A percentile compares a stretch with the other conserved stretches of the same genome.
Evolutionary conservation across 2,888 invertebrate species (phyloP).

Genomic region (Tortricodes alternella): DNA sequence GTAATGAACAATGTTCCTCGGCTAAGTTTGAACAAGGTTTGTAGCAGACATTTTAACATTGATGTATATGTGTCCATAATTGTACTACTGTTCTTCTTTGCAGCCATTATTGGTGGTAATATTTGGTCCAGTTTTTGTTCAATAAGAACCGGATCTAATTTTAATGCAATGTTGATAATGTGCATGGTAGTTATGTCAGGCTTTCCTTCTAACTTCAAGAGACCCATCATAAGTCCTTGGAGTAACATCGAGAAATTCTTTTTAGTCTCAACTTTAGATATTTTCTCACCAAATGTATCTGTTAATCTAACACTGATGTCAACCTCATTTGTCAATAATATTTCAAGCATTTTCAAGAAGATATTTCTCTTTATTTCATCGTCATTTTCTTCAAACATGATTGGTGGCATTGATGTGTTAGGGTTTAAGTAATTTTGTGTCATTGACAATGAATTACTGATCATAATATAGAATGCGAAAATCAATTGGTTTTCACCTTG

Average conservation of each 20-base stretch:
- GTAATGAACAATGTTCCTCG: conserved; percentile 63
- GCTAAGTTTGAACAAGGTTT: conserved; percentile 71
- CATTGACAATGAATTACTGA: conserved; percentile 57
- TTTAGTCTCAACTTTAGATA: conserved; percentile 65
- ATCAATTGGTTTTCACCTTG: conserved; percentile 64
- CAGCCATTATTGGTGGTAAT: conserved; percentile 64
- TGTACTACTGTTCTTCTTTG: conserved; percentile 54
- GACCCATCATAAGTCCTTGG: conserved; percentile 64
- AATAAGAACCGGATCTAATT: conserved; percentile 68
- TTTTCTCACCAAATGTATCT: conserved; percentile 65
- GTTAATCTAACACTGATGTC: conserved; percentile 66
- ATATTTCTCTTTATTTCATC: conserved; percentile 62
- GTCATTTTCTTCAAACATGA: conserved; percentile 54
- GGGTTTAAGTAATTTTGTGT: conserved; percentile 64
- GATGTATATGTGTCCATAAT: conserved; percentile 55
- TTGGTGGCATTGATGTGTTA: conserved; percentile 54
- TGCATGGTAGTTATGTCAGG: conserved; percentile 60
- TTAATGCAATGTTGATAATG: conserved; percentile 64
- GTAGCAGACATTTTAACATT: conserved; percentile 65
- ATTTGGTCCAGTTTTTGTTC: conserved; percentile 65
- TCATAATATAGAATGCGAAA: conserved; percentile 71
- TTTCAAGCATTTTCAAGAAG: conserved; percentile 66
- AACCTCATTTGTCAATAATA: conserved; percentile 61
- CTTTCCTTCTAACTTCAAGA: conserved; percentile 66
- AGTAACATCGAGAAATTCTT: conserved; percentile 66